Percentiles rank a stretch among this genome's conserved stretches.
phyloP scores from a whole-genome alignment of 2,888 invertebrate species.

The Xestia rhomboidea region DNA sequence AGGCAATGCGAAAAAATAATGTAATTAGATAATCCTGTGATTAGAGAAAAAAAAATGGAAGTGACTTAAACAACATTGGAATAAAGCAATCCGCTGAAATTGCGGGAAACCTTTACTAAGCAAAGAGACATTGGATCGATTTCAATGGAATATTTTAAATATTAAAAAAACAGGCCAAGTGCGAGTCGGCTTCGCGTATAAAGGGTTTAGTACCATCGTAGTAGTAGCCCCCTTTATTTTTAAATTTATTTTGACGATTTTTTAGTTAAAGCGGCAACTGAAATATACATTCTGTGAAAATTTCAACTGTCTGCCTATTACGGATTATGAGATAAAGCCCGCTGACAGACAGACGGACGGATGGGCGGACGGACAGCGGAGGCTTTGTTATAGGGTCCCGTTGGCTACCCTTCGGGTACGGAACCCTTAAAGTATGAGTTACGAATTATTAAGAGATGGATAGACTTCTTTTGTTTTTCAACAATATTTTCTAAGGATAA shows the following conservation, averaged over 20 bases:
- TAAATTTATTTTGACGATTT: too few relatives aligned
- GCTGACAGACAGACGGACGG: too few relatives aligned
- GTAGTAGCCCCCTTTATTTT: too few relatives aligned
- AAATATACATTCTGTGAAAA: too few relatives aligned
- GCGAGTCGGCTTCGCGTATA: too few relatives aligned
- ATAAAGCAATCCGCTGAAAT: not conserved
- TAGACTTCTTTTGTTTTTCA: not conserved
- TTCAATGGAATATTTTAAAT: not conserved
- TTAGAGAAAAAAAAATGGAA: not conserved
- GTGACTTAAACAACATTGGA: not conserved
- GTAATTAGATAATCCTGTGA: not conserved
- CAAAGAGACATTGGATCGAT: not conserved
- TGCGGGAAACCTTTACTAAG: not conserved
- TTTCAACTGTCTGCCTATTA: too few relatives aligned
- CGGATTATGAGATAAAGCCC: too few relatives aligned
- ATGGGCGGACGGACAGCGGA: too few relatives aligned
- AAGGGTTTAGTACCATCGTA: too few relatives aligned
- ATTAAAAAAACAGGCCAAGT: not conserved
- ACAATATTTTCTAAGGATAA: conserved; percentile 5
- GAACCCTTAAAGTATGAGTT: not conserved
- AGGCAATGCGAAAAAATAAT: not conserved
- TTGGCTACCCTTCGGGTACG: too few relatives aligned
- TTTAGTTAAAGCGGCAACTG: too few relatives aligned
- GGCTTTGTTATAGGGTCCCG: too few relatives aligned
- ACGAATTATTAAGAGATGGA: not conserved